phyloP scores from a whole-genome alignment of 2,888 invertebrate genomes.

The Malacosoma neustria region DNA sequence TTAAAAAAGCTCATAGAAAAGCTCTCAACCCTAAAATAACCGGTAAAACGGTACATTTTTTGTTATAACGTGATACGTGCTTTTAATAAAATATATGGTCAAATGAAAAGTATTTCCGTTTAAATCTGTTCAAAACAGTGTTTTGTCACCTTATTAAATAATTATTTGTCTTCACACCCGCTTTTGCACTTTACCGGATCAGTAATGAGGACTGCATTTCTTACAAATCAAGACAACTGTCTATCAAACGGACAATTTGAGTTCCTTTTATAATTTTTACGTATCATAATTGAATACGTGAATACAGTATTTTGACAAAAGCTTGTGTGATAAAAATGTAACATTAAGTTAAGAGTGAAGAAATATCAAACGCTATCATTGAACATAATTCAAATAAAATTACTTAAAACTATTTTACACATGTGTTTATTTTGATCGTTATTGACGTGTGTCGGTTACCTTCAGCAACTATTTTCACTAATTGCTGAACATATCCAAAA shows the following conservation, averaged over 20 bases:
- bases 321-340: too few species aligned
- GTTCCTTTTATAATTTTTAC: too few species aligned
- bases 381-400: too few species aligned
- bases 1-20: background rate
- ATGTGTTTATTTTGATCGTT: too few species aligned
- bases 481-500: too few species aligned
- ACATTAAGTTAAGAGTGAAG: too few species aligned
- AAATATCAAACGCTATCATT: too few species aligned
- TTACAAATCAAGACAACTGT: slow-evolving; percentile 27
- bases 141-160: slow-evolving; percentile 49
- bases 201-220: slow-evolving; percentile 46
- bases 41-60: slow-evolving; percentile 22
- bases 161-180: slow-evolving; percentile 62
- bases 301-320: too few species aligned
- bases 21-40: slow-evolving; percentile 17
- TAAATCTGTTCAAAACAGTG: slow-evolving; percentile 29
- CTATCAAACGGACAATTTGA: slow-evolving; percentile 19
- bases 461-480: too few species aligned
- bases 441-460: too few species aligned
- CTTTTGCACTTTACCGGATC: slow-evolving; percentile 66
- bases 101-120: slow-evolving; percentile 37
- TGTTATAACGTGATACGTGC: slow-evolving; percentile 26
- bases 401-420: too few species aligned
- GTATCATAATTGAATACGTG: too few species aligned
- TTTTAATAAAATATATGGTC: slow-evolving; percentile 42